Evolutionary conservation across 1,140 invertebrate species (phyloP), one percentile per base, ranked within the genome.

Genomic region (Drosophila grimshawi): DNA sequence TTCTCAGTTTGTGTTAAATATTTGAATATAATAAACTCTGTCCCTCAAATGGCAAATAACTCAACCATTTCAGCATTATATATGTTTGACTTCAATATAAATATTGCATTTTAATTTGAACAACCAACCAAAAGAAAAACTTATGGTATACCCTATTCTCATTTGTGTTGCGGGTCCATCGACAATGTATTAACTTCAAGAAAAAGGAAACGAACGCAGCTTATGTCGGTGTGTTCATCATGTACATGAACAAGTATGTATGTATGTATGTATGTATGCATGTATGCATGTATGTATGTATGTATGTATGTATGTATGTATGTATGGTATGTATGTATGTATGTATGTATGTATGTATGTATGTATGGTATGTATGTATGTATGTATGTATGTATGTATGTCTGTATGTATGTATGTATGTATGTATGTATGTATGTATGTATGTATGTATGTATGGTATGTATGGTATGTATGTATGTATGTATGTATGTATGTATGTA

Each of bases 241-340:
- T 19, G 19, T 19, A 19, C 19, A 19, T 19, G 19, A 19, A 19
- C 19, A 19, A 19, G 19, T 35, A 30, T 52, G 49, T 51, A 51
- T n/a, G 29, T 4, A n/a, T 32, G 8, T 10, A 2, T n/a, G 5
- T 29, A 7, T 29, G 3, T 52, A 5, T n/a, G 30, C n/a, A 48
- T 48, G 45, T 37, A 63, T 43, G 45, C 29, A 37, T 46, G n/a
- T 11, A 19, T 49, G 19, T 29, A 32, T 46, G 61, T 35, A 6
- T 11, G 19, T 35, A 30, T 52, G 49, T 51, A 51, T n/a, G 29
- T 4, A 5, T 32, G 8, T 10, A 2, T 5, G 5, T 7, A 7
- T 48, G 2, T 52, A 5, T n/a, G n/a, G 29, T 32, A 48, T 48
- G 19, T 35, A 30, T 52, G 49, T 51, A 51, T n/a, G 29, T 4